Evolutionary conservation across 1,140 invertebrate species (phyloP).

Genomic region (Eupeodes corollae): DNA sequence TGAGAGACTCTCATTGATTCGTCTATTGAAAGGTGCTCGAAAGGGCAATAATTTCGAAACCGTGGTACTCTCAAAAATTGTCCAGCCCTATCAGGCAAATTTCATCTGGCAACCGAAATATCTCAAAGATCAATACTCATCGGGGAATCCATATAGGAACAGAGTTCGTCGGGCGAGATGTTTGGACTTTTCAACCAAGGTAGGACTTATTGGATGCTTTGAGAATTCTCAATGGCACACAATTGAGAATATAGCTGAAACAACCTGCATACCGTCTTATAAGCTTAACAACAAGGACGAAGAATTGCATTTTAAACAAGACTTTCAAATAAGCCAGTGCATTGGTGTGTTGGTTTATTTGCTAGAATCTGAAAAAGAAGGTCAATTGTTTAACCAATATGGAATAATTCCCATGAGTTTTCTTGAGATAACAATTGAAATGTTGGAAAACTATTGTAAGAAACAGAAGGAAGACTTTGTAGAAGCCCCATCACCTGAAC

Average conservation of each 20-base stretch:
- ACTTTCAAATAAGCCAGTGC: constrained; percentile 68
- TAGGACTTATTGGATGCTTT: constrained; percentile 46
- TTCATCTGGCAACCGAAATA: constrained; percentile 44
- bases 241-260: constrained; percentile 43
- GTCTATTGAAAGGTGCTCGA: constrained; percentile 25
- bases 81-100: constrained; percentile 44
- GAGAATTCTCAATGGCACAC: constrained; percentile 49
- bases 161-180: constrained; percentile 40
- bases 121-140: constrained; percentile 25
- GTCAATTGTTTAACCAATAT: neutral
- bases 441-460: too few species aligned
- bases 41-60: constrained; percentile 29
- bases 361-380: constrained; percentile 34
- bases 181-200: constrained; percentile 47
- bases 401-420: neutral
- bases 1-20: constrained; percentile 30
- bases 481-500: too few species aligned
- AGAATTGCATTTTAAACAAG: constrained; percentile 39
- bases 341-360: constrained; percentile 68
- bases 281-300: constrained; percentile 40
- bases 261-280: constrained; percentile 47
- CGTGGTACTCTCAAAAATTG: constrained; percentile 44
- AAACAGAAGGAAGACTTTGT: too few species aligned
- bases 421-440: too few species aligned
- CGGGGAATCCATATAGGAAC: constrained; percentile 41